A percentile compares a stretch with the other conserved stretches of the same genome.
These are phyloP conservation scores for Jordanella pulchra DNA, from an alignment of 2,797 vertebrate species.

Conservation along the genomic window DNA sequence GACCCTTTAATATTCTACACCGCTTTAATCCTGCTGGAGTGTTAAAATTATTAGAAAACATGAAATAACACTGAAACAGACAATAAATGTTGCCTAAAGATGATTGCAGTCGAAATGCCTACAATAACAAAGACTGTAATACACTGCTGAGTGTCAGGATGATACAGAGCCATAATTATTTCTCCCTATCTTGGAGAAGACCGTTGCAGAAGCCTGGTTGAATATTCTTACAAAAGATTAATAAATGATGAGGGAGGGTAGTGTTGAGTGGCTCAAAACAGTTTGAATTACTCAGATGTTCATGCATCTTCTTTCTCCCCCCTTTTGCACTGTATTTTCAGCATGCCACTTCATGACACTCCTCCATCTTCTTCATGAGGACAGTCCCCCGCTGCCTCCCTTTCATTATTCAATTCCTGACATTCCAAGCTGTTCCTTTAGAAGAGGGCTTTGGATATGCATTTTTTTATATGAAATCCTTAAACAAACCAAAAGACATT, in stretches of 20 bases:
- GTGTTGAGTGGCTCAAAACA: slow-evolving; percentile 50
- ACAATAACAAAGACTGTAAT: slow-evolving; percentile 35
- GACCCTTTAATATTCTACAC: slow-evolving; percentile 24
- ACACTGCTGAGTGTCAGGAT: slow-evolving; percentile 31
- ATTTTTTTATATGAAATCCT: background rate
- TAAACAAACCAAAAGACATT: background rate
- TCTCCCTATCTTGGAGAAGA: slow-evolving; percentile 36
- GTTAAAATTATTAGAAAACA: slow-evolving; percentile 44
- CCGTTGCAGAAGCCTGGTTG: slow-evolving; percentile 36
- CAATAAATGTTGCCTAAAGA: slow-evolving; percentile 17
- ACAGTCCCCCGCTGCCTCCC: slow-evolving; percentile 4
- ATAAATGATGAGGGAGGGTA: slow-evolving; percentile 68
- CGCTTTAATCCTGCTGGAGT: background rate
- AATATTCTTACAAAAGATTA: slow-evolving; percentile 69
- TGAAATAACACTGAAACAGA: slow-evolving; percentile 20
- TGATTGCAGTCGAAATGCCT: slow-evolving; percentile 20
- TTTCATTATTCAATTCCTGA: background rate
- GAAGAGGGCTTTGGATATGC: background rate
- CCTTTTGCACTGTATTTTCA: slow-evolving; percentile 15
- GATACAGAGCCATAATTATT: slow-evolving; percentile 53
- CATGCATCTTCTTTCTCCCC: slow-evolving; percentile 38
- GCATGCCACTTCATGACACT: slow-evolving; percentile 27
- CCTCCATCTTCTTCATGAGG: slow-evolving; percentile 20
- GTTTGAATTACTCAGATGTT: slow-evolving; percentile 50
- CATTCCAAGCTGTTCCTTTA: background rate